phyloP scores from a whole-genome alignment of 2,888 invertebrate species.

The Antheraea yamamai region DNA sequence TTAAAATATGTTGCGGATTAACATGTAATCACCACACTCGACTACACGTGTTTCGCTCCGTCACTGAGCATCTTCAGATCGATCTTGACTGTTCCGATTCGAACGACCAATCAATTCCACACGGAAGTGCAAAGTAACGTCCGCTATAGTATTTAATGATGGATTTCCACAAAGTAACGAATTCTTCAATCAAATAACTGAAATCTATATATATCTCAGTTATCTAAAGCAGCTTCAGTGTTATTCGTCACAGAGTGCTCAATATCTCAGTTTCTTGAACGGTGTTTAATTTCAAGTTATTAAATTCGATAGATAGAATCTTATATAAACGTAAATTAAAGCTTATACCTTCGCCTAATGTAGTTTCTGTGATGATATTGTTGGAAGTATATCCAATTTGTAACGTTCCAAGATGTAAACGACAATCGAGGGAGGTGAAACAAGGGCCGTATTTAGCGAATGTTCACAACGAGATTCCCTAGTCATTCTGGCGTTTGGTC shows the following conservation, averaged over 20 bases:
- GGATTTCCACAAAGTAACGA: too few species aligned
- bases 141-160: too few species aligned
- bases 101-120: too few species aligned
- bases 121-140: too few species aligned
- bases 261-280: not conserved
- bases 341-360: not conserved
- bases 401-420: slow-evolving; percentile 1
- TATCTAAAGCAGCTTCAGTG: not conserved
- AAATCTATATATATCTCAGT: not conserved
- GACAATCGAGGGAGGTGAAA: slow-evolving; percentile 30
- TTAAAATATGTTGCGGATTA: too few species aligned
- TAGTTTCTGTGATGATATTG: not conserved
- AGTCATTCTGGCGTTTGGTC: slow-evolving; percentile 27
- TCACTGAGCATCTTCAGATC: too few species aligned
- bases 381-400: slow-evolving; percentile 17
- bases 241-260: not conserved
- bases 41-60: too few species aligned
- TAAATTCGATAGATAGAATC: not conserved
- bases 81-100: too few species aligned
- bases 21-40: too few species aligned
- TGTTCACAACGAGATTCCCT: slow-evolving; percentile 45
- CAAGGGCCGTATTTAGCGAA: slow-evolving; percentile 56
- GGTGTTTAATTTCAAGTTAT: not conserved
- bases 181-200: too few species aligned
- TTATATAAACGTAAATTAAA: not conserved